These are phyloP conservation scores for Grammomys surdaster DNA, from an alignment of 2,113 vertebrate species.

Conservation along the genomic window DNA sequence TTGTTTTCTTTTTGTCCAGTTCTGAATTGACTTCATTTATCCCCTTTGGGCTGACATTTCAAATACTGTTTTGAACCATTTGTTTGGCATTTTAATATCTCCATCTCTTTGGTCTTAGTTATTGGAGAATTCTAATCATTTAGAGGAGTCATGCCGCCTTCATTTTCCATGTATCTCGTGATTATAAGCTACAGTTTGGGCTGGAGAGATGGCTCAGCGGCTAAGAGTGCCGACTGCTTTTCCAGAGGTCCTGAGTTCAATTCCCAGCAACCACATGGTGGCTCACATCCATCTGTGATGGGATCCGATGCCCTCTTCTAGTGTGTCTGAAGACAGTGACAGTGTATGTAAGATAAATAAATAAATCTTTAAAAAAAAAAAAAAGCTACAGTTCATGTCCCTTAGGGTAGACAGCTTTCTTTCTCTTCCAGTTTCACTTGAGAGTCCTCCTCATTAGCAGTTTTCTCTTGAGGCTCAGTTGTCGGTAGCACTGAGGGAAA, in stretches of 20 bases:
- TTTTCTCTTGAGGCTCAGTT: background rate
- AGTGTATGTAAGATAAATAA: too few species aligned
- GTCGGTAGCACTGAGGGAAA: background rate
- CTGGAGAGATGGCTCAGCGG: too few species aligned
- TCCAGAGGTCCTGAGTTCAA: too few species aligned
- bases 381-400: background rate
- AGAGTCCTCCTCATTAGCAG: background rate
- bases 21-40: background rate
- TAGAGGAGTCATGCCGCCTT: background rate
- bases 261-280: too few species aligned
- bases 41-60: background rate
- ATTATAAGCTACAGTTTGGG: background rate
- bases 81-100: background rate
- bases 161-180: background rate
- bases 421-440: background rate
- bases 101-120: background rate
- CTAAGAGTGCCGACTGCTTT: too few species aligned
- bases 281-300: too few species aligned
- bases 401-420: background rate
- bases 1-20: background rate
- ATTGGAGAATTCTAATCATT: background rate
- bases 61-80: background rate
- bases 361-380: too few species aligned
- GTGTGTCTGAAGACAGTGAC: too few species aligned
- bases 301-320: too few species aligned